phyloP scores from a whole-genome alignment of 2,797 vertebrate species.

The Gastrophryne carolinensis region DNA sequence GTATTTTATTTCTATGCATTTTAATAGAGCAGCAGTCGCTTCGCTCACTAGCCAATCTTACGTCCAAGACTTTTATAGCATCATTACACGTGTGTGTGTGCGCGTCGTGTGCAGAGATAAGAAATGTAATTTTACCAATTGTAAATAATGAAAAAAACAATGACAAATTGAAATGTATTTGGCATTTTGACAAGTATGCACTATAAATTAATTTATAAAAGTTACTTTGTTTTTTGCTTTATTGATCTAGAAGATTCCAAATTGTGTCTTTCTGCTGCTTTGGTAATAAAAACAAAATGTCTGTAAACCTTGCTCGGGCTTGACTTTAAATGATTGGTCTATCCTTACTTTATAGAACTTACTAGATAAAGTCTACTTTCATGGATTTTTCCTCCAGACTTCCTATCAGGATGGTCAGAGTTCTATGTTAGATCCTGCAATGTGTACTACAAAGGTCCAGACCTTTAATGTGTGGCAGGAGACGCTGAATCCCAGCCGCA shows the following conservation, averaged over 20 bases:
- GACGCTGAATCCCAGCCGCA: too few relatives aligned
- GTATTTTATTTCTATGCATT: conserved; percentile 36
- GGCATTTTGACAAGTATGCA: neutral
- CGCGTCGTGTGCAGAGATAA: too few relatives aligned
- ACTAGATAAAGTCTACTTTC: too few relatives aligned
- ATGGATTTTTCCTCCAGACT: too few relatives aligned
- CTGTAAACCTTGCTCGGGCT: conserved; percentile 2
- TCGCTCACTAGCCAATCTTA: neutral
- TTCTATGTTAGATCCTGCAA: too few relatives aligned
- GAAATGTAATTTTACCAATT: neutral
- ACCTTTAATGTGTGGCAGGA: too few relatives aligned
- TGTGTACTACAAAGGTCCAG: too few relatives aligned
- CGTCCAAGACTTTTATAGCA: conserved; percentile 3
- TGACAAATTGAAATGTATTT: conserved; percentile 1
- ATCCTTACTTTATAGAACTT: conserved; percentile 23
- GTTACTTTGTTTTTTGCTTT: neutral
- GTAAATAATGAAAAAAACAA: too few relatives aligned
- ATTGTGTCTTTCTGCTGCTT: conserved; percentile 18
- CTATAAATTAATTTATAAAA: neutral
- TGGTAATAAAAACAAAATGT: conserved; percentile 7
- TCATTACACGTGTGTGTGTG: neutral
- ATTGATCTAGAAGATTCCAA: neutral
- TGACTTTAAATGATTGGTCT: neutral
- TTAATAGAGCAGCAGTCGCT: conserved; percentile 10
- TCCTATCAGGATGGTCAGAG: too few relatives aligned